Evolutionary conservation across 2,797 vertebrate genomes (phyloP).

Genomic region (Cheirogaleus major): DNA sequence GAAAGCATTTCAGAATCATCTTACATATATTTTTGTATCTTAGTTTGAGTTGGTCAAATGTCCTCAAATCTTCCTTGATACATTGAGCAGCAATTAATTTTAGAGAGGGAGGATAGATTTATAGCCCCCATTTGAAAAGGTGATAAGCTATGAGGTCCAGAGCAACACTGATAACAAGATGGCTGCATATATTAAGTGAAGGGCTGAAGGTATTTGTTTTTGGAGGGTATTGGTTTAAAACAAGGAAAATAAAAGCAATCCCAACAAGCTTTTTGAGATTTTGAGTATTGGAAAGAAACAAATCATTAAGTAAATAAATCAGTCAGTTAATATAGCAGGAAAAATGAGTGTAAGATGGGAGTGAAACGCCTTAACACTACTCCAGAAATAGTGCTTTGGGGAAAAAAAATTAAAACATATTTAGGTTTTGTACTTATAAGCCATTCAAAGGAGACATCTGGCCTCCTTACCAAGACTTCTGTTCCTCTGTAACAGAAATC

Average conservation of each 20-base stretch:
- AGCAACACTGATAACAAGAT: background rate
- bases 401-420: background rate
- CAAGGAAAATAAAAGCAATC: background rate
- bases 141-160: background rate
- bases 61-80: background rate
- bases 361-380: background rate
- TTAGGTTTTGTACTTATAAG: constrained; percentile 23
- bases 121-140: background rate
- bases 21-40: background rate
- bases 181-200: background rate
- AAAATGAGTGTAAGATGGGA: background rate
- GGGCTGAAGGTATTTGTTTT: background rate
- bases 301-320: background rate
- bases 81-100: background rate
- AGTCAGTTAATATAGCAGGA: background rate
- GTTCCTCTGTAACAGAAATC: background rate
- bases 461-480: constrained; percentile 40
- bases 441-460: constrained; percentile 18
- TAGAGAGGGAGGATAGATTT: background rate
- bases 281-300: background rate
- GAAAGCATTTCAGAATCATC: background rate
- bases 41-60: background rate
- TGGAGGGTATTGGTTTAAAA: background rate
- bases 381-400: background rate
- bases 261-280: background rate